Base-by-base conservation (phyloP, 2,888 invertebrate genomes). In the Anthrax anthrax region DNA sequence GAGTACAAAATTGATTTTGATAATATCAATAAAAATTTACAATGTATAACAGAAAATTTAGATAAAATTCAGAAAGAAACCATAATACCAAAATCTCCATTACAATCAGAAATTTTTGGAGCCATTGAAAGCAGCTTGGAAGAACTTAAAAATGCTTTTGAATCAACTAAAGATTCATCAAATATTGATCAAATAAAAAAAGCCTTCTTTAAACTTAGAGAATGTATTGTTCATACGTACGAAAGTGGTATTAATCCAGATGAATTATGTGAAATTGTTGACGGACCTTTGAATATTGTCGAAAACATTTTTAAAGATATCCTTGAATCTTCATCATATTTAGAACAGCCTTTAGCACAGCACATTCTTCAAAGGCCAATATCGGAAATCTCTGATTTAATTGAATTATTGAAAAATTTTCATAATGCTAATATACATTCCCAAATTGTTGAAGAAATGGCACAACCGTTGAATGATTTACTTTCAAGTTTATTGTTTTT, bases 141-240 rank as follows among this genome's bases (percentile, higher is more conserved):
- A 12, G 29, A 32, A 3, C 29, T 32, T 2, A 12, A 32, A 32
- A 4, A 12, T 12, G 29, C 29, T 12, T 32, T 32, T 32, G 13
- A 32, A 32, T 32, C 6, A 32, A 12, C 29, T 4, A 2, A 32
- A 32, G 13, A 9, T 12, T 4, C 9, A 4, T 12, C 29, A 1
- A 12, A 32, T 12, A 9, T 12, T 12, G 29, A 32, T 12, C 10
- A 8, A 32, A 32, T 32, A 12, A 32, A 32, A 12, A 32, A 32
- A 32, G 3, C 29, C 3, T 32, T 32, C 6, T 40, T 51, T 13
- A 44, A 45, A 44, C 42, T 49, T 23, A 34, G 50, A 18, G 47
- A 51, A 42, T 45, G 48, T 18, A 29, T 51, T 18, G 50, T 50
- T 18, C 51, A 51, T 39, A 51, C 50, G 0, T 48, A 45, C 45